These are phyloP conservation scores for Otus sunia DNA, from an alignment of 2,113 vertebrate genomes.

Conservation along the genomic window DNA sequence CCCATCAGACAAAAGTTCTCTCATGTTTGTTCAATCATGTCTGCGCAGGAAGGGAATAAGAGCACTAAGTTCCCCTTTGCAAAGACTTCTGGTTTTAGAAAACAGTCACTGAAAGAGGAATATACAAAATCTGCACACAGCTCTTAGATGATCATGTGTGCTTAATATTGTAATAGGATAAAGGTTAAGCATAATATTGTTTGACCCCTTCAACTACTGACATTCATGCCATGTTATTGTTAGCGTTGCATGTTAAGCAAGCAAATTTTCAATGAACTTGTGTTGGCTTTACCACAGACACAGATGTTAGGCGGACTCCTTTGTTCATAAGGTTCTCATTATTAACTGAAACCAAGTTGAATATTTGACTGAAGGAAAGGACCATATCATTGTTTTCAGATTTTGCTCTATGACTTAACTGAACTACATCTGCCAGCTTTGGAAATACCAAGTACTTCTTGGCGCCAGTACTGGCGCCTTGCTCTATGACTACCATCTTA, in stretches of 20 bases:
- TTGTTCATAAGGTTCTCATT: conserved; percentile 89
- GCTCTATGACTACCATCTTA: conserved; percentile 73
- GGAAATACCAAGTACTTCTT: conserved; percentile 76
- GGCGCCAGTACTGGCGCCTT: conserved; percentile 77
- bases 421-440: conserved; percentile 81
- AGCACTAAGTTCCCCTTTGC: not conserved
- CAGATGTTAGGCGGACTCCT: conserved; percentile 81
- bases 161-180: conserved; percentile 70
- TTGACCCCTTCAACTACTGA: conserved; percentile 73
- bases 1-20: not conserved
- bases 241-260: conserved; percentile 77
- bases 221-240: conserved; percentile 74
- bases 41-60: not conserved
- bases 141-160: conserved; percentile 49
- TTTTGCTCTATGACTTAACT: conserved; percentile 80
- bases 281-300: conserved; percentile 77
- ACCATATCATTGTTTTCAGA: conserved; percentile 85
- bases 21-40: not conserved
- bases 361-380: conserved; percentile 81
- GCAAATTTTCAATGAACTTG: conserved; percentile 81
- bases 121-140: conserved; percentile 3
- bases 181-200: conserved; percentile 71
- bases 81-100: not conserved
- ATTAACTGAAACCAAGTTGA: conserved; percentile 79
- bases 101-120: conserved; percentile 19